phyloP scores from a whole-genome alignment of 2,113 vertebrate species.

The Pogona vitticeps region DNA sequence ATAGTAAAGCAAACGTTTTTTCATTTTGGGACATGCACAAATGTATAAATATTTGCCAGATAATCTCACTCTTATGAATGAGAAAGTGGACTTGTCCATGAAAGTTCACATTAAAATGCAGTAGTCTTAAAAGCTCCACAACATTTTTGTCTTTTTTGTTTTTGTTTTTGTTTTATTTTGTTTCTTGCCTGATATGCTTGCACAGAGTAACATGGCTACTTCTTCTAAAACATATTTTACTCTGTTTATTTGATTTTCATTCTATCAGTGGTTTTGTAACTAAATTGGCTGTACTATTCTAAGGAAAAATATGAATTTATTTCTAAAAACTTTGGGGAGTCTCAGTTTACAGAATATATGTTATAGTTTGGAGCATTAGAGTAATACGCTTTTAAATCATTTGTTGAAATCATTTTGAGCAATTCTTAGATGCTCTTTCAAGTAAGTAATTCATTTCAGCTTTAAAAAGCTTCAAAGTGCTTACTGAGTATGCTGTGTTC shows the following conservation, averaged over 20 bases:
- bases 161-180: too few relatives aligned
- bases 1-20: too few relatives aligned
- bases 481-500: not conserved
- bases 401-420: not conserved
- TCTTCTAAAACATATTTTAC: too few relatives aligned
- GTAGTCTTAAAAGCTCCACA: too few relatives aligned
- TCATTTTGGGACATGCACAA: too few relatives aligned
- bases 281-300: not conserved
- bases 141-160: too few relatives aligned
- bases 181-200: too few relatives aligned
- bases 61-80: too few relatives aligned
- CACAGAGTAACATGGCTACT: too few relatives aligned
- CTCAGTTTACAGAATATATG: not conserved
- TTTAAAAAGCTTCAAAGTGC: slow-evolving; percentile 25
- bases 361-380: slow-evolving; percentile 9
- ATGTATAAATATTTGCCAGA: too few relatives aligned
- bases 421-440: not conserved
- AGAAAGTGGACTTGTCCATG: too few relatives aligned
- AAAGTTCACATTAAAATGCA: too few relatives aligned
- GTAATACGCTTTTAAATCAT: not conserved
- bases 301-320: not conserved
- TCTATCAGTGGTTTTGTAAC: not conserved
- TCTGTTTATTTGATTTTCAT: not conserved
- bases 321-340: not conserved
- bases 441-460: not conserved